Base-by-base conservation (phyloP, 2,888 invertebrate species). In the Epistrophe grossulariae region DNA sequence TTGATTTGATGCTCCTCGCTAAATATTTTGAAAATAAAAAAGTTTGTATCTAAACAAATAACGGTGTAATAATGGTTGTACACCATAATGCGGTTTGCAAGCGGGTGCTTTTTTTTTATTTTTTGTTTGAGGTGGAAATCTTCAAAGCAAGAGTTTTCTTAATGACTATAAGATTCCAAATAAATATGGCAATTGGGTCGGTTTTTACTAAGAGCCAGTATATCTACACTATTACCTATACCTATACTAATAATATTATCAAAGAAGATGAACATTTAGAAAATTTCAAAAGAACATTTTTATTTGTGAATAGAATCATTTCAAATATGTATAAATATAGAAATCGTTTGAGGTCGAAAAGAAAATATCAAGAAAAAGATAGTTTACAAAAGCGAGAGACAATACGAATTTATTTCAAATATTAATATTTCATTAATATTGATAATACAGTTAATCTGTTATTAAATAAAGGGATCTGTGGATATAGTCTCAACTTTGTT, bases 1-100 rank as follows among this genome's bases (percentile, higher is more conserved):
- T 87, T 87, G 81, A 87, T 89, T 88, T 83, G 77, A 77, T 80
- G 77, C 78, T 84, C 80, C 72, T 79, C 82, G 82, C 82, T 80
- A 90, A 90, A 89, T 90, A 90, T 90, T 90, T 90, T 89, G 89
- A 89, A 89, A 84, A 87, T 88, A 89, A 90, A 68, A 24, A 89
- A 78, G 66, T 82, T 84, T 81, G 89, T 82, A 88, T 89, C 85
- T 90, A 90, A 90, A 90, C 90, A 90, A 90, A 90, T 89, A 89
- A 89, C 88, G 72, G 88, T 70, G 70, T 84, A 89, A 89, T 90
- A 88, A 89, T 83, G 52, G 71, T 73, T 80, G 83, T 76, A 57
- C 72, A 55, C 40, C 64, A 62, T 17, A 28, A 70, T 81, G 55
- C 64, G 72, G 77, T 62, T 81, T 48, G 52, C 64, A 40, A 48